A percentile compares a stretch with the other conserved stretches of the same genome.
Conservation (phyloP, 2,113 vertebrate species). For the Herpetotheres cachinnans region DNA sequence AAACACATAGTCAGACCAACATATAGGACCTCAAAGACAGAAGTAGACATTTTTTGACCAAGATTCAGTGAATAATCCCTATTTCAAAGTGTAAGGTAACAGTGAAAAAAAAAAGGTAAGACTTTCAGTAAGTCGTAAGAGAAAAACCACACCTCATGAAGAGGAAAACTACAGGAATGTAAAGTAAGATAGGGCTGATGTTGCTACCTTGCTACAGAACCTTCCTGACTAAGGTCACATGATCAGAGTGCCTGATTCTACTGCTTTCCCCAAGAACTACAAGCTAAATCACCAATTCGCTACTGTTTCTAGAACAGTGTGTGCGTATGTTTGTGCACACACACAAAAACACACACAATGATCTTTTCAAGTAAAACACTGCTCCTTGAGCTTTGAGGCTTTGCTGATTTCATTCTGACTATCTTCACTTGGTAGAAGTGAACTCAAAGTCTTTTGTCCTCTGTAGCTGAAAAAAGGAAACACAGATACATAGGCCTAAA, state of each 20-base stretch:
- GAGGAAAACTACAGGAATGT: not conserved
- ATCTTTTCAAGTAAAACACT: not conserved
- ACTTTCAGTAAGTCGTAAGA: not conserved
- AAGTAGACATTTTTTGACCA: not conserved
- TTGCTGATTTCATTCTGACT: not conserved
- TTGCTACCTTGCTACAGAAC: not conserved
- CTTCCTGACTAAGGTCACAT: not conserved
- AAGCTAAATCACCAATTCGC: not conserved
- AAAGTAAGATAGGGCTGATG: not conserved
- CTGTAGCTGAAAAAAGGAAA: not conserved
- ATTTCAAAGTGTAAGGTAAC: not conserved
- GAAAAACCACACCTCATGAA: not conserved
- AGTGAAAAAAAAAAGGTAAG: not conserved
- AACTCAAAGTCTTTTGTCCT: not conserved
- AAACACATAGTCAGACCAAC: not conserved
- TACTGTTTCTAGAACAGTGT: not conserved
- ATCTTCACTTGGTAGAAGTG: not conserved
- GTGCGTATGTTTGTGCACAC: fast-evolving
- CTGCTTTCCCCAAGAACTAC: not conserved
- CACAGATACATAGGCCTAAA: not conserved
- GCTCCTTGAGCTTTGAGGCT: not conserved
- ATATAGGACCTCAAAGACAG: not conserved
- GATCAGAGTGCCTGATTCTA: not conserved
- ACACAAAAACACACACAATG: not conserved
- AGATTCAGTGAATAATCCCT: not conserved